Evolutionary conservation across 2,888 invertebrate genomes (phyloP), one percentile per base, ranked within the genome.

Genomic region (Tholera decimalis): DNA sequence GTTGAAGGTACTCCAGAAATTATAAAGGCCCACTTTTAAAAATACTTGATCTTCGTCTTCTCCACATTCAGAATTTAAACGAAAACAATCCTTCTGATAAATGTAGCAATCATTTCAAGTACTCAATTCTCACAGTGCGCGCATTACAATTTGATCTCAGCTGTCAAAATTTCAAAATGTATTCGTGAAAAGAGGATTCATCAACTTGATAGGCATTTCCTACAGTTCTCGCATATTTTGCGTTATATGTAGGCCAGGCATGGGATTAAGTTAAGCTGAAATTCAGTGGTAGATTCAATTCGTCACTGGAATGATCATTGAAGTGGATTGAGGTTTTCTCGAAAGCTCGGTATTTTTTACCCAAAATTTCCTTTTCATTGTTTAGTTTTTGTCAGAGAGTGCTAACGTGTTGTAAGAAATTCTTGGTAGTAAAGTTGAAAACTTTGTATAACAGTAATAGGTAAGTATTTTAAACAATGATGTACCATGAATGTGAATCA

Each of bases 151-250:
- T 65, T 62, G 72, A 72, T 75, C 51, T 66, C 24, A 30, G 24
- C 60, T 65, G 79, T 75, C 81, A 78, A 68, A 81, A 75, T 60
- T 53, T 41, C 22, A 81, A 76, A 81, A 72, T 66, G 65, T 59
- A 59, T 68, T 68, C 64, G 58, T 57, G 18, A 24, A 41, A 59
- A 60, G 62, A 63, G 73, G 58, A 70, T 76, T 79, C 46, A 76
- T 67, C 61, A 79, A 68, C 49, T 62, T 64, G 54, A 26, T 44
- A 49, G 39, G 28, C 7, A 62, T 54, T 64, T 70, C 20, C 44
- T 50, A 20, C 5, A 43, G 58, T 54, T 46, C 47, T 39, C 7
- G 33, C 28, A 15, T 24, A 20, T 60, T 56, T 60, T 62, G 49
- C 41, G 49, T 65, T 60, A 47, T 55, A 55, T 55, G 57, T 28